Base-by-base conservation (phyloP, 2,888 invertebrate genomes). In the Saturnia pavonia region DNA sequence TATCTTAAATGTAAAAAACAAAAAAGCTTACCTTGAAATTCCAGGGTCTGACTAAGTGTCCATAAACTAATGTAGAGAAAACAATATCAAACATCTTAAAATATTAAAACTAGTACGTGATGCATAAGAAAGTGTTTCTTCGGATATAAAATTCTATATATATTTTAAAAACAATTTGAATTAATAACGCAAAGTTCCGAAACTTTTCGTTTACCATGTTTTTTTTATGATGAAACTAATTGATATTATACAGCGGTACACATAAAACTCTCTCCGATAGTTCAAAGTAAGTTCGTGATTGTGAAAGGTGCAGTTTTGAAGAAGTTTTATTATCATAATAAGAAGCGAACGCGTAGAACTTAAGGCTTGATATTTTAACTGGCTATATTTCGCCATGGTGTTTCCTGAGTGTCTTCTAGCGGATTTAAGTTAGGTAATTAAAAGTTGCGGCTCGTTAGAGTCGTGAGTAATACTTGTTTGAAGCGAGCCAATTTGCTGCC, bases 351-450 rank as follows among this genome's bases (percentile, higher is more conserved):
- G 77, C 74, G 76, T 71, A 70, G 69, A 77, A 75, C 76, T 76
- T 77, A 73, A 76, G 76, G 79, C 82, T 80, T 82, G 83, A 57
- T 57, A 57, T 57, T 83, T 84, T 84, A 73, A 69, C 74, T 73
- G 74, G 82, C 79, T 73, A 84, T 85, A 85, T 86, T 86, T 84
- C 78, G 78, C 79, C 71, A 78, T 80, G 82, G 82, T 82, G 82
- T 85, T 88, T 82, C 83, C 82, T 76, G 80, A 79, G 80, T 85
- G 82, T 84, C 83, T 83, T 81, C 74, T 77, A 77, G 77, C 70
- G 79, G 82, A 81, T 82, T 85, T 85, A 88, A 90, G 88, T 90
- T 91, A 80, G 85, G 87, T 90, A 91, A 91, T 91, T 91, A 91
- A 90, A 91, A 91, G 85, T 91, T 89, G 78, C 75, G 78, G 78